Evolutionary conservation across 2,888 invertebrate species (phyloP).

Genomic region (Zhuqinia jingwanae): DNA sequence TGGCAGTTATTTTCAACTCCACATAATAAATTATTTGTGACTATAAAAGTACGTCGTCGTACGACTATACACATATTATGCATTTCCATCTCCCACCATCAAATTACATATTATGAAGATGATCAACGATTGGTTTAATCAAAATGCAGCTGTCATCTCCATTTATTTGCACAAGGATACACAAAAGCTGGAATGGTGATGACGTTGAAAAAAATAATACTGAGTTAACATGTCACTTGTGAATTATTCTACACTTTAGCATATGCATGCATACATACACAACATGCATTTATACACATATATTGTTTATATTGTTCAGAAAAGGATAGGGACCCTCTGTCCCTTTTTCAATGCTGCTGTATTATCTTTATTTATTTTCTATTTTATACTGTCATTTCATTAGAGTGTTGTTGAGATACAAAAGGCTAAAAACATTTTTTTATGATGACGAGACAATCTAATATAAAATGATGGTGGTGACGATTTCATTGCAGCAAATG

Average conservation of each 20-base stretch:
- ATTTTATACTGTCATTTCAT: background rate
- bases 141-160: conserved; percentile 59
- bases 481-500: background rate
- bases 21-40: background rate
- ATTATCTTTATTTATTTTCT: conserved; percentile 1
- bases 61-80: background rate
- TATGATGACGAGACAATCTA: no score
- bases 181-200: conserved; percentile 27
- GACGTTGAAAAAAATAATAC: conserved; percentile 27
- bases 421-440: no score
- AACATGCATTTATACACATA: conserved; percentile 1
- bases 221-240: background rate
- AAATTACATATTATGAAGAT: no score
- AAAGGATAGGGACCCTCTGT: conserved; percentile 13
- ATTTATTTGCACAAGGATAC: conserved; percentile 52
- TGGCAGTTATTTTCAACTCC: background rate
- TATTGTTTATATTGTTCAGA: background rate
- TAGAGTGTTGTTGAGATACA: background rate
- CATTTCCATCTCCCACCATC: conserved; percentile 16
- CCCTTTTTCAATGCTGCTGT: background rate
- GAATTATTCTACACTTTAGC: background rate
- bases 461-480: no score
- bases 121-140: conserved; percentile 45
- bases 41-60: background rate
- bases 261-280: background rate